Conservation (phyloP, 37 sponge, comb jelly and placozoan genomes). For the Corticium candelabrum region DNA sequence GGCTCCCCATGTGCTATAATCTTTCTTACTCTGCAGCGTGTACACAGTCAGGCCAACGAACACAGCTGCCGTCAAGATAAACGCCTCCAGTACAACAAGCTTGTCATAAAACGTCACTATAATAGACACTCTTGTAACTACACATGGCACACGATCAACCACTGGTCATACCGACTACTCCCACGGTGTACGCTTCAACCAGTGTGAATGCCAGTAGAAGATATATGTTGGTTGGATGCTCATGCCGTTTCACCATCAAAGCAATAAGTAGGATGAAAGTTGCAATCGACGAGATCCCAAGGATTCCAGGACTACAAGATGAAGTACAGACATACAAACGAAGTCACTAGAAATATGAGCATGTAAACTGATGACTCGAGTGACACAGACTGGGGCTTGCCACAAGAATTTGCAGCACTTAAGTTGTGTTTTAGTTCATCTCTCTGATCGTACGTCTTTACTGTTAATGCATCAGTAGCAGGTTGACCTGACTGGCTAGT, state of each 20-base stretch:
- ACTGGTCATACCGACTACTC: constrained; percentile 16
- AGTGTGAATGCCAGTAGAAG: constrained; percentile 42
- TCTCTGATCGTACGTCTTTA: too few relatives aligned
- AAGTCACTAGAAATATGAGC: too few relatives aligned
- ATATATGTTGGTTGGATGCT: constrained; percentile 54
- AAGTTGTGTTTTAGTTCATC: too few relatives aligned
- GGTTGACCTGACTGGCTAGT: too few relatives aligned
- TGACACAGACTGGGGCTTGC: too few relatives aligned
- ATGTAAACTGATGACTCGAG: too few relatives aligned
- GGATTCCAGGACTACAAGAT: constrained; percentile 19
- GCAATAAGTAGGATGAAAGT: constrained; percentile 52
- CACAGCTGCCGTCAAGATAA: constrained; percentile 60
- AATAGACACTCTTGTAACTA: not conserved
- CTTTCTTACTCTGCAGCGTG: constrained; percentile 90
- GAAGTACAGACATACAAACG: too few relatives aligned
- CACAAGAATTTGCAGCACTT: too few relatives aligned
- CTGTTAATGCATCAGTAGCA: too few relatives aligned
- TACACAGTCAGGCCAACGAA: constrained; percentile 77
- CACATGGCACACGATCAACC: not conserved
- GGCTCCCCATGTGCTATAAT: constrained; percentile 96
- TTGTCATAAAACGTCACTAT: constrained; percentile 74
- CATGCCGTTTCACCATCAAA: constrained; percentile 47
- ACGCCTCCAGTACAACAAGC: constrained; percentile 69
- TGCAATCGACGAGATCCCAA: constrained; percentile 17
- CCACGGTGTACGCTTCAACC: constrained; percentile 36